These are phyloP conservation scores for Danaus chrysippus DNA, from an alignment of 2,888 invertebrate genomes.

Conservation along the genomic window DNA sequence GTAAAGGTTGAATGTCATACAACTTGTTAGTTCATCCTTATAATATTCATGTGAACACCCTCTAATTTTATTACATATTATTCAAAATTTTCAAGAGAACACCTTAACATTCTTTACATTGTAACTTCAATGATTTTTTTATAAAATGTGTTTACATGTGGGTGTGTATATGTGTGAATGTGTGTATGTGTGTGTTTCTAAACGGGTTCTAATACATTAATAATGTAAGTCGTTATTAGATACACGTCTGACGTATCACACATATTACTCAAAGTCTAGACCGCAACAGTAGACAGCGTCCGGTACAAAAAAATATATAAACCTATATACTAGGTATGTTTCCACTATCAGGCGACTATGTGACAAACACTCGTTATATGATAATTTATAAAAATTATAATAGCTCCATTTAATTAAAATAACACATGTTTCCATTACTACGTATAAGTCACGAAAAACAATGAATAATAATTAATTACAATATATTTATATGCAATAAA, in stretches of 20 bases:
- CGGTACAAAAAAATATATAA: slow-evolving; percentile 21
- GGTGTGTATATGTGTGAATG: not conserved
- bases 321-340: slow-evolving; percentile 10
- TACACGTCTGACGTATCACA: slow-evolving; percentile 21
- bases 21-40: not conserved
- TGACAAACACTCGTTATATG: too few relatives aligned
- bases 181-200: slow-evolving; percentile 2
- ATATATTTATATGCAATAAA: too few relatives aligned
- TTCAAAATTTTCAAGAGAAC: too few relatives aligned
- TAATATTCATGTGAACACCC: too few relatives aligned
- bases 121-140: not conserved
- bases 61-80: too few relatives aligned
- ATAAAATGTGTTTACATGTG: not conserved
- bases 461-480: too few relatives aligned
- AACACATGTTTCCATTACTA: too few relatives aligned
- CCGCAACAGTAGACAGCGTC: slow-evolving; percentile 24
- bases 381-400: too few relatives aligned
- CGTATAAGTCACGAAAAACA: too few relatives aligned
- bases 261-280: slow-evolving; percentile 27
- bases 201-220: slow-evolving; percentile 5
- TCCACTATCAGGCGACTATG: not conserved
- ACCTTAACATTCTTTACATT: too few relatives aligned
- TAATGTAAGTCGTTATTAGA: slow-evolving; percentile 17
- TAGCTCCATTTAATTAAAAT: too few relatives aligned
- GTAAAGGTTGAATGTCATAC: not conserved